Conservation (phyloP, 2,113 vertebrate genomes). For the Nerophis ophidion region DNA sequence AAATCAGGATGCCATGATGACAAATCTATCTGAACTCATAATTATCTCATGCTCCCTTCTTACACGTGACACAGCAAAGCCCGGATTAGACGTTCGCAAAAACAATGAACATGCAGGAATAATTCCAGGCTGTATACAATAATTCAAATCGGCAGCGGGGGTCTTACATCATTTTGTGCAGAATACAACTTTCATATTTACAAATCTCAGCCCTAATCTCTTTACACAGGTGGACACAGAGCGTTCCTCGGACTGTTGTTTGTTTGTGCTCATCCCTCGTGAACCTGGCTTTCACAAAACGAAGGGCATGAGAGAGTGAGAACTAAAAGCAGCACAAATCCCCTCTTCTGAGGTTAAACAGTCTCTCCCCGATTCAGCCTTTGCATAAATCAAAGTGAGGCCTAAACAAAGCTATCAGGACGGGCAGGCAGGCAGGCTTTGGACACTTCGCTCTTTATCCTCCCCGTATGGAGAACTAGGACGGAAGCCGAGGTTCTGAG, state of each 20-base stretch:
- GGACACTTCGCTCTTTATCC: constrained; percentile 52
- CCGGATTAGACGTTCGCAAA: background rate
- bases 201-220: constrained; percentile 35
- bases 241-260: constrained; percentile 31
- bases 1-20: background rate
- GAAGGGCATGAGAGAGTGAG: constrained; percentile 40
- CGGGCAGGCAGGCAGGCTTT: constrained; percentile 54
- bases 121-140: background rate
- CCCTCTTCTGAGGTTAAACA: constrained; percentile 49
- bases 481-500: constrained; percentile 45
- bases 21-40: background rate
- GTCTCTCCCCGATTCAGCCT: constrained; percentile 47
- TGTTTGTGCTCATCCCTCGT: constrained; percentile 47
- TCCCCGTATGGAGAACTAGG: constrained; percentile 32
- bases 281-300: constrained; percentile 47
- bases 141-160: too few species aligned
- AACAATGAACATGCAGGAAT: background rate
- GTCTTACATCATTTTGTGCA: background rate
- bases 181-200: constrained; percentile 18
- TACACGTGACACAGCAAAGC: background rate
- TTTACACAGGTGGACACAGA: constrained; percentile 48
- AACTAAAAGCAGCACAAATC: constrained; percentile 50
- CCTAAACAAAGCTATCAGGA: constrained; percentile 68
- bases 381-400: constrained; percentile 55
- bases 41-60: too few species aligned